Conservation (phyloP, 1,140 invertebrate genomes). For the Stenopsyche tienmushanensis region DNA sequence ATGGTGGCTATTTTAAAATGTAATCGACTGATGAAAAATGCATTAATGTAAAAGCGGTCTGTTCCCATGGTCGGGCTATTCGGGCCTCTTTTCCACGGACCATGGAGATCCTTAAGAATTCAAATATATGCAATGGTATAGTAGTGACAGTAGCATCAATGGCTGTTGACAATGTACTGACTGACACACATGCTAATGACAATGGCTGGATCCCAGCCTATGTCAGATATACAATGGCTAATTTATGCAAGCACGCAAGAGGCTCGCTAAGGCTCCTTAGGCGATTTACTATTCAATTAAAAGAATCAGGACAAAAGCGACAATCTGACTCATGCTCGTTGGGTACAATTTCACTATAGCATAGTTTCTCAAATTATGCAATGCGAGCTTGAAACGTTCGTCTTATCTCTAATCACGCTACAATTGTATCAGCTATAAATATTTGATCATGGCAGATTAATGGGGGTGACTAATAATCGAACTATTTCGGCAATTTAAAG, state of each 20-base stretch:
- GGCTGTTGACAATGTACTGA: constrained; percentile 15
- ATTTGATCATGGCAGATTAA: no score
- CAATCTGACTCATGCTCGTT: no score
- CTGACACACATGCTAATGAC: constrained; percentile 23
- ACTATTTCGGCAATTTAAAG: no score
- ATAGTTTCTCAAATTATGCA: no score
- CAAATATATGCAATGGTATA: constrained; percentile 22
- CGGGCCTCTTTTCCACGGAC: neutral
- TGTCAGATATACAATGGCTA: neutral
- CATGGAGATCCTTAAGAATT: constrained; percentile 3
- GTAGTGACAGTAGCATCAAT: constrained; percentile 16
- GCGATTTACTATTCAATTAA: neutral
- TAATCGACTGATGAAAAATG: constrained; percentile 20
- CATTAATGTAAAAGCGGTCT: constrained; percentile 22
- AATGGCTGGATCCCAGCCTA: no score
- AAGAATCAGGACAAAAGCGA: no score
- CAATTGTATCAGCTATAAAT: no score
- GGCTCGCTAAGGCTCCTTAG: neutral
- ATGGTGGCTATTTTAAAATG: constrained; percentile 14
- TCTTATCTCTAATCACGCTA: no score
- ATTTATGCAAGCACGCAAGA: constrained; percentile 1
- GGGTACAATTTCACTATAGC: no score
- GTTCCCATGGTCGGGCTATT: constrained; percentile 12
- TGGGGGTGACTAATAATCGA: no score
- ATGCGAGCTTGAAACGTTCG: no score